A percentile compares a stretch with the other conserved stretches of the same genome.
Evolutionary conservation across 2,113 vertebrate species (phyloP).

Genomic region (Stigmatopora argus): DNA sequence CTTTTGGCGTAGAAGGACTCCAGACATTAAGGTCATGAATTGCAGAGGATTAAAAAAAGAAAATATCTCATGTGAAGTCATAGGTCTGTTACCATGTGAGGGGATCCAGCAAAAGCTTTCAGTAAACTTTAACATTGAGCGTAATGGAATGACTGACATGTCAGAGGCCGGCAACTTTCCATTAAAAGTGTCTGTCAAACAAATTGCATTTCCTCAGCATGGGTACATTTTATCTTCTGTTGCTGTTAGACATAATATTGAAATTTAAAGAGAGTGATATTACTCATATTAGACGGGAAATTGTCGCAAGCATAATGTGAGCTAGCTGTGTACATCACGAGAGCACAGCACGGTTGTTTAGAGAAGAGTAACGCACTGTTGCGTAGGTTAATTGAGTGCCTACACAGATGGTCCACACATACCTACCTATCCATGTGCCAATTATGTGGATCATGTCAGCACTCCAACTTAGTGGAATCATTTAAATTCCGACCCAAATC

Average conservation of each 20-base stretch:
- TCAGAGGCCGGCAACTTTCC: slow-evolving; percentile 31
- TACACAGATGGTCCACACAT: slow-evolving; percentile 20
- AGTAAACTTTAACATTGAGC: slow-evolving; percentile 20
- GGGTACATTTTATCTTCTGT: slow-evolving; percentile 5
- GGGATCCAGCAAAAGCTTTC: slow-evolving; percentile 18
- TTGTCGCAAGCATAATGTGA: slow-evolving; percentile 27
- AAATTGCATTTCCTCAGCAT: slow-evolving; percentile 2
- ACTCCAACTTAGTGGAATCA: neutral
- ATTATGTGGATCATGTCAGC: neutral
- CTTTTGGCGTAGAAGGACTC: too few relatives aligned
- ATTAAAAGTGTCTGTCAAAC: slow-evolving; percentile 23
- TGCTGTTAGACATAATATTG: slow-evolving; percentile 3
- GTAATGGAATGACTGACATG: slow-evolving; percentile 27
- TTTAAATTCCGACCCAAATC: neutral
- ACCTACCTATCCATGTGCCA: neutral
- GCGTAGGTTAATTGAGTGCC: slow-evolving; percentile 41
- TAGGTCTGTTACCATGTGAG: neutral
- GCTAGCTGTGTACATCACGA: slow-evolving; percentile 35
- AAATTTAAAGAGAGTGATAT: slow-evolving; percentile 27
- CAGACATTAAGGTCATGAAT: neutral
- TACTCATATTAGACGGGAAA: slow-evolving; percentile 27
- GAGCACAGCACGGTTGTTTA: slow-evolving; percentile 19
- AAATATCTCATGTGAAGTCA: neutral
- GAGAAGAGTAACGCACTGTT: slow-evolving; percentile 13
- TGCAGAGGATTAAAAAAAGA: neutral